Conservation (phyloP, 2,888 invertebrate genomes). For the Rhorus exstirpatorius region DNA sequence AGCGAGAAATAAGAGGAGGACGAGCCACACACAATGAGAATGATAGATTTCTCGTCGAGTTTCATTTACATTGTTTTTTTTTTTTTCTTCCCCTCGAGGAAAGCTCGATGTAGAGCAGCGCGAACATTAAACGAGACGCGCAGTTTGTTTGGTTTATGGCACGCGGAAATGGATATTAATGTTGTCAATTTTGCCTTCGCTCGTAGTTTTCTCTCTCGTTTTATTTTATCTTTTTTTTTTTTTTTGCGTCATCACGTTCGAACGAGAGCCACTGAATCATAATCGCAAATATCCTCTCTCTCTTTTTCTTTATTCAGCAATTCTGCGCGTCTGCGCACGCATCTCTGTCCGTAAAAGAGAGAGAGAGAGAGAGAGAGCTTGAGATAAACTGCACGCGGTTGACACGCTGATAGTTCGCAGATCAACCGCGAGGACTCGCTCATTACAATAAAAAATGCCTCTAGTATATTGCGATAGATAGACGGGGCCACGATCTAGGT, state of each 20-base stretch:
- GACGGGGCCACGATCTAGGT: constrained; percentile 80
- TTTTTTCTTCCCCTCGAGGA: neutral
- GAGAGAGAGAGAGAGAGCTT: neutral
- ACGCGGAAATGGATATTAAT: constrained; percentile 49
- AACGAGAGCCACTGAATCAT: constrained; percentile 77
- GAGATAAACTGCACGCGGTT: constrained; percentile 3
- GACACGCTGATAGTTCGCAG: constrained; percentile 47
- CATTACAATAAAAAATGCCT: constrained; percentile 65
- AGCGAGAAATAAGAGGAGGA: constrained; percentile 35
- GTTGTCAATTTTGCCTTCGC: constrained; percentile 23
- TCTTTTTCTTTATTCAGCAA: neutral
- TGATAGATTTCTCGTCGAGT: constrained; percentile 27
- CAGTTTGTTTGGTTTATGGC: neutral
- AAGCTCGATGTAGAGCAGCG: too few species aligned
- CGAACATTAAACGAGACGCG: neutral
- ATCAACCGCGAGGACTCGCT: constrained; percentile 40
- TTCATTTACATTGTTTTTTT: constrained; percentile 17
- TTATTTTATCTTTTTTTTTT: neutral
- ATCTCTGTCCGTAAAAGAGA: constrained; percentile 11
- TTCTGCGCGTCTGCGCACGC: neutral
- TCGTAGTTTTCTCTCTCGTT: constrained; percentile 25
- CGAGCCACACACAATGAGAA: constrained; percentile 22
- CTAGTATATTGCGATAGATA: constrained; percentile 57
- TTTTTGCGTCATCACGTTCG: constrained; percentile 40
- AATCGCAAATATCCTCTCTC: constrained; percentile 78